These are phyloP conservation scores for Pteromalus puparum DNA, from an alignment of 1,140 invertebrate species.

Conservation along the genomic window DNA sequence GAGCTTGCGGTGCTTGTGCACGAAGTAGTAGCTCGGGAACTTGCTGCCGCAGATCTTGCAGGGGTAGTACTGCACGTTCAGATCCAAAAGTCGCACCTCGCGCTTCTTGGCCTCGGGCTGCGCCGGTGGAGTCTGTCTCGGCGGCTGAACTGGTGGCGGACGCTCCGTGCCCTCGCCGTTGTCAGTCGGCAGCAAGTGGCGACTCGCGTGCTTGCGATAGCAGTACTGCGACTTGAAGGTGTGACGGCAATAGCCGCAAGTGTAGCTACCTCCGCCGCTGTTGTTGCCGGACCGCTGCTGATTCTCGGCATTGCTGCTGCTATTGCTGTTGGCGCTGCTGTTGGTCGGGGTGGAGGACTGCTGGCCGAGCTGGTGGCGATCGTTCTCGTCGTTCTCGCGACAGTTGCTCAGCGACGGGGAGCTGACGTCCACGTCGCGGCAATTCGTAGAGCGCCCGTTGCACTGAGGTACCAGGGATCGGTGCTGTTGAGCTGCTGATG, in stretches of 20 bases:
- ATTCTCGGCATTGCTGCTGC: conserved; percentile 62
- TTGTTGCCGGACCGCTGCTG: conserved; percentile 48
- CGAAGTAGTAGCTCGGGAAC: conserved; percentile 95
- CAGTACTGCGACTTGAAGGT: conserved; percentile 89
- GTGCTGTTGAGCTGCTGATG: background rate
- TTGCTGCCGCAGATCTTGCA: conserved; percentile 94
- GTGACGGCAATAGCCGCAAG: conserved; percentile 87
- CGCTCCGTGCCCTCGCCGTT: conserved; percentile 20
- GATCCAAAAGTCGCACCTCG: conserved; percentile 81
- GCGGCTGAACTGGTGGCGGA: conserved; percentile 30
- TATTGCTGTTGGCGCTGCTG: conserved; percentile 4
- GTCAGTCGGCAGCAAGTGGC: conserved; percentile 40
- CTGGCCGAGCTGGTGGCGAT: conserved; percentile 45
- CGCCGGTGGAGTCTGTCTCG: background rate
- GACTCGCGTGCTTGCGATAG: conserved; percentile 71
- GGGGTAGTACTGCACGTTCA: conserved; percentile 93
- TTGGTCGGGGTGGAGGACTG: background rate
- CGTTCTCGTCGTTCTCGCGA: conserved; percentile 66
- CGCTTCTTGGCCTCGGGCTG: conserved; percentile 56
- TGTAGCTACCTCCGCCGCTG: conserved; percentile 72
- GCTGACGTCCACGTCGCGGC: background rate
- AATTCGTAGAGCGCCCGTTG: conserved; percentile 2
- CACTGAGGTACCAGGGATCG: background rate
- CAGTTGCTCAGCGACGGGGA: background rate
- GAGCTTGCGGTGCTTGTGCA: conserved; percentile 91